Evolutionary conservation across 2,888 invertebrate species (phyloP).

Genomic region (Melinopterus prodromus): DNA sequence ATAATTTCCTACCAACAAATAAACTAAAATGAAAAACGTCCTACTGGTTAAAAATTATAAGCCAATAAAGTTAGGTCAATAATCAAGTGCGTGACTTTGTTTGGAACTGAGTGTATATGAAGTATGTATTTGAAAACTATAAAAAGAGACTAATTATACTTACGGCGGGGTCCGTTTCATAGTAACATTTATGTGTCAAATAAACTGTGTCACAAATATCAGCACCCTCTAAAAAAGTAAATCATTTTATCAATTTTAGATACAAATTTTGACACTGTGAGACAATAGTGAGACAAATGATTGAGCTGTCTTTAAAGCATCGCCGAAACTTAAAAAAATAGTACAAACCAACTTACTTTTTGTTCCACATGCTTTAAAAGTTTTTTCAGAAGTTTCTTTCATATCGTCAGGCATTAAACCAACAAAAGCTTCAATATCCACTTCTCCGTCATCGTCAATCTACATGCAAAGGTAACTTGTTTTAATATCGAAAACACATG

Average conservation of each 20-base stretch:
- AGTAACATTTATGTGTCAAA: constrained; percentile 49
- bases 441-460: constrained; percentile 55
- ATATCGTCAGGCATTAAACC: constrained; percentile 57
- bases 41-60: no score
- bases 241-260: not conserved
- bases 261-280: no score
- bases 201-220: constrained; percentile 50
- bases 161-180: constrained; percentile 38
- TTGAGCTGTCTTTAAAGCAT: not conserved
- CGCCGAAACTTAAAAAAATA: not conserved
- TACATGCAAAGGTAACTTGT: not conserved
- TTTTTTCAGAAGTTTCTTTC: constrained; percentile 47
- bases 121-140: no score
- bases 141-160: not conserved
- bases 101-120: no score
- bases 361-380: constrained; percentile 54
- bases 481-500: not conserved
- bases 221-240: constrained; percentile 42
- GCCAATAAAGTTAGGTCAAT: no score
- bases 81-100: no score
- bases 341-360: constrained; percentile 49
- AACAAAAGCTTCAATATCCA: constrained; percentile 57
- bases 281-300: no score
- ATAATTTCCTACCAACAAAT: no score
- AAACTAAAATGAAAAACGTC: no score